Percentiles rank a stretch among this genome's conserved stretches.
These are phyloP conservation scores for Podilymbus podiceps DNA, from an alignment of 2,113 vertebrate genomes.

Conservation along the genomic window DNA sequence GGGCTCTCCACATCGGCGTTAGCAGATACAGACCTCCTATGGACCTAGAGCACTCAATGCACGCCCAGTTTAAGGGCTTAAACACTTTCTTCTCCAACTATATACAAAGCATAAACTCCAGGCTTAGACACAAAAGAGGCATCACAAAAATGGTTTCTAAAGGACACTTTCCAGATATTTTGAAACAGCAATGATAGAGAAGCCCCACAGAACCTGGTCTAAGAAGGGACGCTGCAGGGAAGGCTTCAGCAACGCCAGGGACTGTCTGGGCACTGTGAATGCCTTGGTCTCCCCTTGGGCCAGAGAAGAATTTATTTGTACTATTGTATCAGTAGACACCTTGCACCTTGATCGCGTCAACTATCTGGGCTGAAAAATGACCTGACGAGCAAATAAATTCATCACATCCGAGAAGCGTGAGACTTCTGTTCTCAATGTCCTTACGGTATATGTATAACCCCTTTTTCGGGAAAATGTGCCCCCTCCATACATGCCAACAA, in stretches of 20 bases:
- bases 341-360: not conserved
- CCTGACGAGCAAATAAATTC: not conserved
- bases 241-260: not conserved
- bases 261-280: fast-evolving
- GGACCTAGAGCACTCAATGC: not conserved
- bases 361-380: not conserved
- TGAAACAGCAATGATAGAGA: not conserved
- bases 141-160: not conserved
- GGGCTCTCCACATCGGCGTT: not conserved
- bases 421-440: slow-evolving; percentile 27
- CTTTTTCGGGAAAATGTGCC: slow-evolving; percentile 47
- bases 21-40: not conserved
- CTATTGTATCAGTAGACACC: not conserved
- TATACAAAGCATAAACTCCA: not conserved
- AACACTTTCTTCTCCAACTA: not conserved
- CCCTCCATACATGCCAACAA: slow-evolving; percentile 13
- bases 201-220: not conserved
- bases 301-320: not conserved
- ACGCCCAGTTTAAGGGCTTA: not conserved
- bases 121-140: not conserved
- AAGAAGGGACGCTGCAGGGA: not conserved
- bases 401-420: not conserved
- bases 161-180: not conserved
- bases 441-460: not conserved
- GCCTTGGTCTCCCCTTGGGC: not conserved